Conservation (phyloP, 2,888 invertebrate species). For the Coelogynopora nodosa region DNA sequence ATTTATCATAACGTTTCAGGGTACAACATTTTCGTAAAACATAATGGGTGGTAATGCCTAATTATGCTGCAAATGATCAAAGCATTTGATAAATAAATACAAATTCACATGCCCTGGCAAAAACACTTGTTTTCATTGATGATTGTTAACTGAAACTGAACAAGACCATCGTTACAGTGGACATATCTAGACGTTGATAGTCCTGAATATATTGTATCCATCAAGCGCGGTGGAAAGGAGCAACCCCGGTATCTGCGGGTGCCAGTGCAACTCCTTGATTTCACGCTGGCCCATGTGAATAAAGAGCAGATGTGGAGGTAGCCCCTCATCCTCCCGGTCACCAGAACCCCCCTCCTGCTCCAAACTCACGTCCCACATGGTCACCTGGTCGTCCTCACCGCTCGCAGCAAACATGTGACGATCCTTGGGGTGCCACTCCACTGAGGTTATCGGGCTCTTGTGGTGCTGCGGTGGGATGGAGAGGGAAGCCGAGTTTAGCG, state of each 20-base stretch:
- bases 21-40: no score
- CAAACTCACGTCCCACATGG: conserved; percentile 90
- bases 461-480: conserved; percentile 77
- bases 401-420: conserved; percentile 86
- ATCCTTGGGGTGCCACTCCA: conserved; percentile 93
- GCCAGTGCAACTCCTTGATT: conserved; percentile 98
- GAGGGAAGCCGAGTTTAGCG: no score
- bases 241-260: conserved; percentile 85
- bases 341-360: conserved; percentile 74
- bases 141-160: no score
- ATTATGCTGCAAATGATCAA: no score
- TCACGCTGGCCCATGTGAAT: conserved; percentile 96
- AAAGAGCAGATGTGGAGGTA: conserved; percentile 91
- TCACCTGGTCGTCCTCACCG: conserved; percentile 89
- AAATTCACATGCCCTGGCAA: no score
- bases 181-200: conserved; percentile 85
- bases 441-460: conserved; percentile 82
- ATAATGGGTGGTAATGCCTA: no score
- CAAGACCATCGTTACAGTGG: no score
- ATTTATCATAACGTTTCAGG: no score
- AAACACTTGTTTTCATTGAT: no score
- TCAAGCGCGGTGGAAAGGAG: conserved; percentile 87
- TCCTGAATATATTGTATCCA: conserved; percentile 93
- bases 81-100: no score
- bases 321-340: conserved; percentile 39